Base-by-base conservation (phyloP, 2,113 vertebrate genomes). In the Thalassoma bifasciatum region DNA sequence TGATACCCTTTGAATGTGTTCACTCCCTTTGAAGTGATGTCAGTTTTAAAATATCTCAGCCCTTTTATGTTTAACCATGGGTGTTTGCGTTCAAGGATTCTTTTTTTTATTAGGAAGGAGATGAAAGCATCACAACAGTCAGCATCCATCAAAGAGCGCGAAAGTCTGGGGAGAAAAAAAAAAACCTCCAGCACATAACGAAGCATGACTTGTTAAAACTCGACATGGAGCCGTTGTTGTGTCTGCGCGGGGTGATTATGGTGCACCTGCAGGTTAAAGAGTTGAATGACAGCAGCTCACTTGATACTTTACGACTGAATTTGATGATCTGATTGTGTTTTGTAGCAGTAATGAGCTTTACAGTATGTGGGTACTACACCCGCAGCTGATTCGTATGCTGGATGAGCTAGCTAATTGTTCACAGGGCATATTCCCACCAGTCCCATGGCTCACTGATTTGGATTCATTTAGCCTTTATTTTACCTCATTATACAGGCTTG, bases 391-490 rank as follows among this genome's bases (percentile, higher is more conserved):
- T 89, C 58, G 79, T 88, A 91, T 86, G 88, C 91, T 76, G 84
- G 63, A 78, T 86, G 84, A 82, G 76, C 47, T 69, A 21, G 79
- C 76, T 93, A 90, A 91, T 92, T 93, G 86, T 89, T 90, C 80
- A 82, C 85, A 61, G 73, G 77, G 77, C 81, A 85, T 69, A 77
- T 86, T 81, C 79, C 75, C 42, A 70, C 69, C 71, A 50, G 77
- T 90, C 88, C 82, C 89, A 77, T 56, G 63, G 83, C 87, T 90
- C 85, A 76, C 84, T 89, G 83, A 91, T 91, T 86, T 88, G 83
- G 83, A 89, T 92, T 88, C 86, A 89, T 93, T 92, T 91, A 88
- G 85, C 85, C 81, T 90, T 80, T 88, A 89, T 90, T 92, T 93
- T 80, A 85, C 80, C 82, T 91, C 86, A 91, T 93, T 91, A 91